These are phyloP conservation scores for Philereme transversata DNA, from an alignment of 2,888 invertebrate genomes.

Conservation along the genomic window DNA sequence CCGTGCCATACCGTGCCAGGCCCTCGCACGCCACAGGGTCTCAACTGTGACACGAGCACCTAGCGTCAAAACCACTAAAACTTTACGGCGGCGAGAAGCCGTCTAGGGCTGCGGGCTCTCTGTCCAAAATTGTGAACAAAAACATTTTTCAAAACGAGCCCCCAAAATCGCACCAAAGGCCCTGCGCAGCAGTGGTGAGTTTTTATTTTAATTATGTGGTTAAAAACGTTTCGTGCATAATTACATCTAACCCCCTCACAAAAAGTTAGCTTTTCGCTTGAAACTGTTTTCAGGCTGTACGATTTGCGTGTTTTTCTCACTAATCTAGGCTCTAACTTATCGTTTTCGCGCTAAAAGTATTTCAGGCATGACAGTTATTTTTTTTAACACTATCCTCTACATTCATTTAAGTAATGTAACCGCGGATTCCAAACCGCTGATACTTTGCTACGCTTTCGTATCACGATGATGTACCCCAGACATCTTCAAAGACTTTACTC, in stretches of 20 bases:
- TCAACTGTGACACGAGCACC: slow-evolving; percentile 74
- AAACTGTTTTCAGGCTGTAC: slow-evolving; percentile 1
- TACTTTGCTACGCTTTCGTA: too few species aligned
- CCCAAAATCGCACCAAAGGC: slow-evolving; percentile 43
- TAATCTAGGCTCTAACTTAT: slow-evolving; percentile 5
- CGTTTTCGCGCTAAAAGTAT: slow-evolving; percentile 1
- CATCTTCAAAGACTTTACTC: too few species aligned
- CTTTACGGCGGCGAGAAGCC: slow-evolving; percentile 59
- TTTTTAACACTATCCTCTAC: background rate
- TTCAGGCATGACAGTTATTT: background rate
- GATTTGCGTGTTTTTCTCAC: slow-evolving; percentile 10
- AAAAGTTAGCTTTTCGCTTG: slow-evolving; percentile 2
- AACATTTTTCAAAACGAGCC: slow-evolving; percentile 57
- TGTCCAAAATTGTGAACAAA: slow-evolving; percentile 38
- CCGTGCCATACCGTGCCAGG: slow-evolving; percentile 80
- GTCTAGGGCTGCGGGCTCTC: slow-evolving; percentile 48
- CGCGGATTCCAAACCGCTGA: background rate
- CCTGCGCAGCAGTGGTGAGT: slow-evolving; percentile 58
- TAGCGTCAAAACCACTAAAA: slow-evolving; percentile 79
- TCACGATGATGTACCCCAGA: background rate
- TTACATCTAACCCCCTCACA: slow-evolving; percentile 10
- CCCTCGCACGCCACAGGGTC: slow-evolving; percentile 66
- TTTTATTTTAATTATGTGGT: slow-evolving; percentile 1
- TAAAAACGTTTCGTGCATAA: slow-evolving; percentile 1
- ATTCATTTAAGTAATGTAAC: slow-evolving; percentile 3